phyloP scores from a whole-genome alignment of 2,797 vertebrate species.

The Antennarius maculatus region DNA sequence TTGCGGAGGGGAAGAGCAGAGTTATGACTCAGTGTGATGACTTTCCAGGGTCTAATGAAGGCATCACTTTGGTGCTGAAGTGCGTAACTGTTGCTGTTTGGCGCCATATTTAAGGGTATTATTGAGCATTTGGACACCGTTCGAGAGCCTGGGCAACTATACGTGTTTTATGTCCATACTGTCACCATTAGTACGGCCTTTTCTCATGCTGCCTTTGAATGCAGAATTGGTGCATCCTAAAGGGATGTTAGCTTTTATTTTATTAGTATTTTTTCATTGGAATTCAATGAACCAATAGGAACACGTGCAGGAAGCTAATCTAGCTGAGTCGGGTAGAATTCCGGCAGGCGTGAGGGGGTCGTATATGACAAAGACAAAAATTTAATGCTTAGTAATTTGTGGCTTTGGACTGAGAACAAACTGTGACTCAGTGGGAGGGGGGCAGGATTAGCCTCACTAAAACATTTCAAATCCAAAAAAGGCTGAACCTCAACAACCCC shows the following conservation, averaged over 20 bases:
- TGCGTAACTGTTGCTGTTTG: conserved; percentile 51
- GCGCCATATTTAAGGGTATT: conserved; percentile 58
- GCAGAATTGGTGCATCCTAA: conserved; percentile 39
- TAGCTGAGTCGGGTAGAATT: conserved; percentile 34
- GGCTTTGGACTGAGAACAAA: conserved; percentile 17
- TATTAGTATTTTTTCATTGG: conserved; percentile 28
- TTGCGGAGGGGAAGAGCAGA: conserved; percentile 52
- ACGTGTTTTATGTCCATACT: conserved; percentile 48
- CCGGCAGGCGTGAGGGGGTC: conserved; percentile 5
- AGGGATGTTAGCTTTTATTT: conserved; percentile 45
- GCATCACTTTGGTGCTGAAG: conserved; percentile 60
- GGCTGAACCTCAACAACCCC: not conserved
- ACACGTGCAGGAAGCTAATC: conserved; percentile 19
- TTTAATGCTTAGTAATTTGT: conserved; percentile 16
- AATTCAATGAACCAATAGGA: conserved; percentile 38
- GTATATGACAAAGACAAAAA: conserved; percentile 3
- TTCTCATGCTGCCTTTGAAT: conserved; percentile 39
- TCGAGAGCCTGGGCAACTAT: conserved; percentile 29
- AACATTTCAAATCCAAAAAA: conserved; percentile 4
- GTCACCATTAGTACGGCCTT: conserved; percentile 41
- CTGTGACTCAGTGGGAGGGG: not conserved
- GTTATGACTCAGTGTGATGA: conserved; percentile 67
- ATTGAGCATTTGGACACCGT: conserved; percentile 50
- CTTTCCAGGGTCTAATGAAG: conserved; percentile 74
- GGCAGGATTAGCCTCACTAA: not conserved